Evolutionary conservation across 2,797 vertebrate species (phyloP), one percentile per base, ranked within the genome.

Genomic region (Harpagifer antarcticus): DNA sequence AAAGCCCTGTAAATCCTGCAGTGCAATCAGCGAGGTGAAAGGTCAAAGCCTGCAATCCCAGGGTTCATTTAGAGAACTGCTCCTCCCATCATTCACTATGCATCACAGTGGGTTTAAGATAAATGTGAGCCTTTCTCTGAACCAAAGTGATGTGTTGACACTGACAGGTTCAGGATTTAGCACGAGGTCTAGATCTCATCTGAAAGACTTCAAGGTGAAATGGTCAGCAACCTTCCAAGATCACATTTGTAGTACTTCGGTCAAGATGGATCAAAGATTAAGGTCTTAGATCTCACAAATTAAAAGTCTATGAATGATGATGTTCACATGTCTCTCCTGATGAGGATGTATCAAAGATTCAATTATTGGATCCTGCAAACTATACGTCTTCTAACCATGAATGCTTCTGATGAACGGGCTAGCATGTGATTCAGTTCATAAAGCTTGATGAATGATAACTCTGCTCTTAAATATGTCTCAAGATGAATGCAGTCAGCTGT

Each of bases 41-140:
- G 48, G 60, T 49, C 15, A 76, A 16, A 52, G 43, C 31, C 52
- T 33, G 7, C 8, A 11, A 17, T 5, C 55, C 1, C 16, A 42
- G 53, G 57, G 53, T 60, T 68, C 40, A 68, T 16, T 59, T 14
- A 60, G n/a, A 37, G 50, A 13, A 15, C 8, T 76, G 68, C 79
- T 77, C 67, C 59, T 27, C 52, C 54, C 11, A 6, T 17, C 75
- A 42, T 58, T 82, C 78, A 84, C 55, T 78, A 66, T 57, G 20
- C 70, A 69, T 77, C 74, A 81, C 81, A 72, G 44, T 44, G 85
- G 65, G 79, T 83, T 86, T 56, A 70, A n/a, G 83, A 52, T 69
- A 68, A 76, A 15, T 1, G 27, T 3, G 19, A 4, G 17, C 58
- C 61, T 58, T 17, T 9, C 40, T 76, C 13, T 50, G 5, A 54